Evolutionary conservation across 2,113 vertebrate genomes (phyloP).

Genomic region (Junco hyemalis): DNA sequence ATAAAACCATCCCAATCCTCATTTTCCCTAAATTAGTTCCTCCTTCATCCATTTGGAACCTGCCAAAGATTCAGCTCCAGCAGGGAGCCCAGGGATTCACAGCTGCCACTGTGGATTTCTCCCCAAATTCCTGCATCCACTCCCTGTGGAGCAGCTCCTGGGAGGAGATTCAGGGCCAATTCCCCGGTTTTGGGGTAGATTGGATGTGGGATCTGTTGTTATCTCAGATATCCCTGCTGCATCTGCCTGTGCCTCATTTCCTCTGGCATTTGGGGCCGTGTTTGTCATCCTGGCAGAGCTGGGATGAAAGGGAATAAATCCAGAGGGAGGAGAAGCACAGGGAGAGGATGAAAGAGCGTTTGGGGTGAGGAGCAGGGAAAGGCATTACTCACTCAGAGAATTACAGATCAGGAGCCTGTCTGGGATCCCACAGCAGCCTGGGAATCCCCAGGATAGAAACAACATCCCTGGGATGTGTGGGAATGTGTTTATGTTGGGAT

Average conservation of each 20-base stretch:
- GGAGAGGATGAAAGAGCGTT: background rate
- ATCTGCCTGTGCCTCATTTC: background rate
- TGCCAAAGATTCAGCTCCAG: background rate
- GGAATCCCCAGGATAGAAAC: background rate
- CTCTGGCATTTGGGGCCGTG: background rate
- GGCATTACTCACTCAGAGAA: background rate
- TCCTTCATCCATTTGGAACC: background rate
- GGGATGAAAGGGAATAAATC: background rate
- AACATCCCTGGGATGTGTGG: background rate
- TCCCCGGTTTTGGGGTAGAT: background rate
- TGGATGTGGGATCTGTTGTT: accelerated
- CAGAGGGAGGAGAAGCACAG: background rate
- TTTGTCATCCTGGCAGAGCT: background rate
- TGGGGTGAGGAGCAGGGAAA: background rate
- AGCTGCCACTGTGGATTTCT: background rate
- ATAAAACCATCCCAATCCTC: background rate
- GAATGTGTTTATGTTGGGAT: background rate
- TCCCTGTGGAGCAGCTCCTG: background rate
- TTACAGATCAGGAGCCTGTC: background rate
- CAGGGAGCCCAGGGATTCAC: background rate
- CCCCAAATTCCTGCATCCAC: accelerated
- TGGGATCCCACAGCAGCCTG: background rate
- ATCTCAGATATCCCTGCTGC: background rate
- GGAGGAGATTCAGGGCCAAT: background rate
- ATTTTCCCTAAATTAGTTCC: background rate